A percentile compares a stretch with the other conserved stretches of the same genome.
Conservation (phyloP, 2,797 vertebrate genomes). For the Pampus argenteus region DNA sequence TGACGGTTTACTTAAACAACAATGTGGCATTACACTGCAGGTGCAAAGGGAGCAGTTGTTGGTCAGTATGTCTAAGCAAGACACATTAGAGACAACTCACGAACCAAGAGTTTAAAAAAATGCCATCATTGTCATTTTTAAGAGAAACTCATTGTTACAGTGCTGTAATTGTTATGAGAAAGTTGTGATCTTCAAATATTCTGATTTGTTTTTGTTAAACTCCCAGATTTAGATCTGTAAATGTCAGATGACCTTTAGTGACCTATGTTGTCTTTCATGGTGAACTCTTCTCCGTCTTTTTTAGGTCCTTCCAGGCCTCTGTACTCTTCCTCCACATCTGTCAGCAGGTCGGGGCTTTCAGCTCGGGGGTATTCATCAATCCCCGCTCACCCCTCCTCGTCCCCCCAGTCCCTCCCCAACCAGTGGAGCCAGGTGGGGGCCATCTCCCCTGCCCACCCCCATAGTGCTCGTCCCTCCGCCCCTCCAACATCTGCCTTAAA, state of each 20-base stretch:
- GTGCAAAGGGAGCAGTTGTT: too few relatives aligned
- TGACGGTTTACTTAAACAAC: too few relatives aligned
- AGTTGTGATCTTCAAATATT: background rate
- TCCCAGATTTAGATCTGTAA: too few relatives aligned
- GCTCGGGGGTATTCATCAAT: slow-evolving; percentile 18
- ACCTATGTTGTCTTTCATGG: background rate
- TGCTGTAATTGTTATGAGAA: too few relatives aligned
- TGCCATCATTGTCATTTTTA: too few relatives aligned
- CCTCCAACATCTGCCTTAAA: slow-evolving; percentile 94
- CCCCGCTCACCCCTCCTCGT: slow-evolving; percentile 52
- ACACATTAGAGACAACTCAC: too few relatives aligned
- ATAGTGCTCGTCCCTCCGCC: slow-evolving; percentile 89
- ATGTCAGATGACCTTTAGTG: too few relatives aligned
- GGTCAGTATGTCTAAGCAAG: too few relatives aligned
- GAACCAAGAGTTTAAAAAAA: too few relatives aligned
- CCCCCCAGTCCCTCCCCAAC: slow-evolving; percentile 89
- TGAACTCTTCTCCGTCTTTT: background rate
- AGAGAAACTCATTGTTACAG: too few relatives aligned
- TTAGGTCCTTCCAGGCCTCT: slow-evolving; percentile 89
- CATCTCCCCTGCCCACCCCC: slow-evolving; percentile 90
- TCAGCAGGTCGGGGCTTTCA: slow-evolving; percentile 77
- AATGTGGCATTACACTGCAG: too few relatives aligned
- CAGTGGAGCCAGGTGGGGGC: slow-evolving; percentile 90
- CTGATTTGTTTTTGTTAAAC: too few relatives aligned
- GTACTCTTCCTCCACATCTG: slow-evolving; percentile 89